phyloP scores from a whole-genome alignment of 2,888 invertebrate species.

The Netelia inedita region DNA sequence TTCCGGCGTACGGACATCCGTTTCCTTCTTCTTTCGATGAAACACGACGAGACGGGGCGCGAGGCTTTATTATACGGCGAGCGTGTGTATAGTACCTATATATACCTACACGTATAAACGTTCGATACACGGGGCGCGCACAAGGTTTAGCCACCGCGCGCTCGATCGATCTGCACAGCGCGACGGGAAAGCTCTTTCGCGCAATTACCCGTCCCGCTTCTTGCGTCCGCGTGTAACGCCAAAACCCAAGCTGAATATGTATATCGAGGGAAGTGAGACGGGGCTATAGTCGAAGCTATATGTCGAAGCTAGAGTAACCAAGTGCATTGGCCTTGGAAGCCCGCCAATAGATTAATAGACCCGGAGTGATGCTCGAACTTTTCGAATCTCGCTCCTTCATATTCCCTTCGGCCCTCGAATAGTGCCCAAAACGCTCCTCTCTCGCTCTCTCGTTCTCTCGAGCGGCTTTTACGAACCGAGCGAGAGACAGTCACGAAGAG shows the following conservation, averaged over 20 bases:
- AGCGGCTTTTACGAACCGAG: constrained; percentile 38
- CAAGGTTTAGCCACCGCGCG: constrained; percentile 38
- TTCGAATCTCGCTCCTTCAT: constrained; percentile 69
- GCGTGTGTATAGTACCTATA: background rate
- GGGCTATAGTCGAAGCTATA: constrained; percentile 77
- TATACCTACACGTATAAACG: background rate
- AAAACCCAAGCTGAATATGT: constrained; percentile 78
- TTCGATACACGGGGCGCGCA: constrained; percentile 20
- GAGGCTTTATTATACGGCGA: background rate
- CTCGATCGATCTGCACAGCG: constrained; percentile 64
- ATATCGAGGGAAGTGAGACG: constrained; percentile 72
- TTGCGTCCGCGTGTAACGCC: constrained; percentile 64
- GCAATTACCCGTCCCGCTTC: constrained; percentile 75
- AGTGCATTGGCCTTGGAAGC: constrained; percentile 83
- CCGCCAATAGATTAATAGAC: constrained; percentile 84
- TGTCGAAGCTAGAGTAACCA: constrained; percentile 72
- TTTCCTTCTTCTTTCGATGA: constrained; percentile 66
- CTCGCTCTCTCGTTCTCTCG: constrained; percentile 11
- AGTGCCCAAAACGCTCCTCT: constrained; percentile 20
- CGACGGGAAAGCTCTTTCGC: constrained; percentile 74
- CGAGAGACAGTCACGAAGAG: constrained; percentile 71
- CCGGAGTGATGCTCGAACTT: constrained; percentile 83
- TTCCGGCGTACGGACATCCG: constrained; percentile 61
- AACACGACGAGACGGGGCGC: constrained; percentile 68
- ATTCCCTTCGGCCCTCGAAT: constrained; percentile 57